These are phyloP conservation scores for Phenacoccus solenopsis DNA, from an alignment of 1,140 invertebrate genomes.

Conservation along the genomic window DNA sequence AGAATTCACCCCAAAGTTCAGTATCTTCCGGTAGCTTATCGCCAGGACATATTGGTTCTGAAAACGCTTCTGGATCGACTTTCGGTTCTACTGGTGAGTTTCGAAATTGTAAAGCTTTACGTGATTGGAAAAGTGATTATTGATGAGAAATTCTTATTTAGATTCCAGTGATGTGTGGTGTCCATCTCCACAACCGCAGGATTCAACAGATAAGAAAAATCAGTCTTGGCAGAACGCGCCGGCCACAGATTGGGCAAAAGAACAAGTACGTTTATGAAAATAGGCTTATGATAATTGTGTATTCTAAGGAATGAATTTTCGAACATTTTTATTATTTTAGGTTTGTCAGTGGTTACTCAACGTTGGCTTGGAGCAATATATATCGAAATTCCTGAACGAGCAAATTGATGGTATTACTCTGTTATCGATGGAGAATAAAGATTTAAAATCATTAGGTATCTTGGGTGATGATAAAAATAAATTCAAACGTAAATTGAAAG, in stretches of 20 bases:
- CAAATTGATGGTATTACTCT: conserved; percentile 70
- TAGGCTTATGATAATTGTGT: neutral
- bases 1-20: conserved; percentile 24
- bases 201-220: conserved; percentile 40
- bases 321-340: conserved; percentile 34
- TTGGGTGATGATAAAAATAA: conserved; percentile 63
- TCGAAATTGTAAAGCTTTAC: neutral
- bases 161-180: conserved; percentile 41
- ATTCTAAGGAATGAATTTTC: neutral
- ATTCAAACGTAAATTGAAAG: conserved; percentile 79
- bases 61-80: conserved; percentile 25
- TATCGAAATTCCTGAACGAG: conserved; percentile 67
- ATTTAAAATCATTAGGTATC: conserved; percentile 75
- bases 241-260: conserved; percentile 72
- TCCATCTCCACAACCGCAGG: conserved; percentile 34
- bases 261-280: conserved; percentile 47
- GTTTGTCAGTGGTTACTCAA: conserved; percentile 79
- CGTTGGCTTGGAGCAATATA: conserved; percentile 68
- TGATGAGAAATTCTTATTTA: conserved; percentile 24
- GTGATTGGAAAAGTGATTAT: neutral
- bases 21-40: conserved; percentile 34
- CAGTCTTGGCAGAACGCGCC: conserved; percentile 53
- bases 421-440: conserved; percentile 67
- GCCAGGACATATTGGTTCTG: conserved; percentile 36
- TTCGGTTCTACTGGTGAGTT: conserved; percentile 23